phyloP scores from a whole-genome alignment of 2,113 vertebrate species.

The Muntiacus muntjak region DNA sequence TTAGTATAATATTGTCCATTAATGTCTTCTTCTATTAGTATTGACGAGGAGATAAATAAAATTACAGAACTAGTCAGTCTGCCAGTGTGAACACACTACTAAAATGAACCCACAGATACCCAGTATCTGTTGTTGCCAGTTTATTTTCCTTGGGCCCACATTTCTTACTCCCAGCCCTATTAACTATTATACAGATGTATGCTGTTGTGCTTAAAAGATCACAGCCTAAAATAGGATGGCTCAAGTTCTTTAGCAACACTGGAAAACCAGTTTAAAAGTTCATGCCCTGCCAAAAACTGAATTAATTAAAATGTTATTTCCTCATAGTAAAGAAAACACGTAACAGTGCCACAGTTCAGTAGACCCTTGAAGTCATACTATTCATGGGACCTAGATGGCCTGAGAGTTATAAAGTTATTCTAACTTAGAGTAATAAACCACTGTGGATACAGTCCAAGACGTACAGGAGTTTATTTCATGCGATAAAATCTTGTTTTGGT shows the following conservation, averaged over 20 bases:
- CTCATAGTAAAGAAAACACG: background rate
- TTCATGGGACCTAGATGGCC: background rate
- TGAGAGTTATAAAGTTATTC: background rate
- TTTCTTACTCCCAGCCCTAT: background rate
- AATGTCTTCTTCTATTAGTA: conserved; percentile 3
- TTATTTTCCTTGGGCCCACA: background rate
- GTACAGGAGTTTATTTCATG: background rate
- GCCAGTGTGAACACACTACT: background rate
- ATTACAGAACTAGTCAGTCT: background rate
- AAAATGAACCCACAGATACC: background rate
- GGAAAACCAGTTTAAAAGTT: conserved; percentile 29
- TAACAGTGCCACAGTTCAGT: background rate
- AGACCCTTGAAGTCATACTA: background rate
- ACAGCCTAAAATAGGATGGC: background rate
- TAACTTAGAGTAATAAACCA: background rate
- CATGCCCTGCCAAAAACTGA: background rate
- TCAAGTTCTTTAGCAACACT: background rate
- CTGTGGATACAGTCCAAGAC: background rate
- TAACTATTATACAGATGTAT: background rate
- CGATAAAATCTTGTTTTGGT: background rate
- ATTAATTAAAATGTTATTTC: background rate
- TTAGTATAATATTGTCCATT: background rate
- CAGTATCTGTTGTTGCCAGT: background rate
- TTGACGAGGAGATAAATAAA: background rate
- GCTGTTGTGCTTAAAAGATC: background rate